These are phyloP conservation scores for Oncorhynchus mykiss DNA, from an alignment of 2,113 vertebrate species.

Conservation along the genomic window DNA sequence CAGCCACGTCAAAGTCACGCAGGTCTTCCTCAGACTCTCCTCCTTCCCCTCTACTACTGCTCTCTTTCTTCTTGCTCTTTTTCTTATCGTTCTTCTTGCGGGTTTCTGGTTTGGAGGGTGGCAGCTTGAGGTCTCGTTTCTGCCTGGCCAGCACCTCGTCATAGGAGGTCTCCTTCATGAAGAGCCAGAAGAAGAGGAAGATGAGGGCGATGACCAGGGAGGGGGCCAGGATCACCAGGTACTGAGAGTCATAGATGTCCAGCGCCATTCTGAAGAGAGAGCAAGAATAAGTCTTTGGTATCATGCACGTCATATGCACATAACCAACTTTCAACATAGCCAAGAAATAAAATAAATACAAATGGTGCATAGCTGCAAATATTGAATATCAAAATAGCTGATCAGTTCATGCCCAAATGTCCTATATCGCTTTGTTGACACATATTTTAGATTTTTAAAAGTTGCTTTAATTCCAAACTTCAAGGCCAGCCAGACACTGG, in stretches of 20 bases:
- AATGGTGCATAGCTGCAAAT: too few species aligned
- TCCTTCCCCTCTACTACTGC: constrained; percentile 73
- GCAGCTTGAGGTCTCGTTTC: constrained; percentile 87
- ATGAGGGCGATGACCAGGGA: constrained; percentile 90
- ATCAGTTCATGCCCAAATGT: too few species aligned
- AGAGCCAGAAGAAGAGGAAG: constrained; percentile 98
- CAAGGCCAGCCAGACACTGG: too few species aligned
- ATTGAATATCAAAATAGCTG: too few species aligned
- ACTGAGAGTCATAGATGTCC: constrained; percentile 95
- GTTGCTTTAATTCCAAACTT: too few species aligned
- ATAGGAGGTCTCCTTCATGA: constrained; percentile 98
- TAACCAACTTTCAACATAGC: too few species aligned
- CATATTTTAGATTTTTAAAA: too few species aligned
- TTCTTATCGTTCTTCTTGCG: constrained; percentile 96
- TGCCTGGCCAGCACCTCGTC: constrained; percentile 95
- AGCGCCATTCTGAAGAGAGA: constrained; percentile 80
- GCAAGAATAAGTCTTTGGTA: too few species aligned
- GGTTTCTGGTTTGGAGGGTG: constrained; percentile 79
- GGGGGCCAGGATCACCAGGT: constrained; percentile 92
- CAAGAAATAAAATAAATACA: too few species aligned
- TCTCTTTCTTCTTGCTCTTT: constrained; percentile 96
- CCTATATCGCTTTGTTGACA: too few species aligned
- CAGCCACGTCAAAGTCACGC: constrained; percentile 82
- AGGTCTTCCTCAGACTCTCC: constrained; percentile 91
- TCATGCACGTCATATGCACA: not conserved